phyloP scores from a whole-genome alignment of 2,113 vertebrate genomes.

The Cephalophus harveyi region DNA sequence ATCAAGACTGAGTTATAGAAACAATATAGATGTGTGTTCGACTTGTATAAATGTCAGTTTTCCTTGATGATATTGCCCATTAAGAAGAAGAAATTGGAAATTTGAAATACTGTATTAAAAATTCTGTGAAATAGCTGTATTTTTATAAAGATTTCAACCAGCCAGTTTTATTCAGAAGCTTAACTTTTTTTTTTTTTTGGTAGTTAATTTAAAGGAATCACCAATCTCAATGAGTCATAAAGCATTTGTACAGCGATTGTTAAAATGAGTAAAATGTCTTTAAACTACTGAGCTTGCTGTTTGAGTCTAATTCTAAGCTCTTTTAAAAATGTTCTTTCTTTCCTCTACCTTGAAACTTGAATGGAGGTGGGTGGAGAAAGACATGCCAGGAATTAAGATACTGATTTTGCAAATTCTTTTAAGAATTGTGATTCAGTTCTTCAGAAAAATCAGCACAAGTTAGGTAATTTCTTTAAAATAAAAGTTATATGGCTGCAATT shows the following conservation, averaged over 20 bases:
- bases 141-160: slow-evolving; percentile 20
- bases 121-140: slow-evolving; percentile 6
- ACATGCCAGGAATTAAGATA: slow-evolving; percentile 58
- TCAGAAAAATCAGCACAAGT: slow-evolving; percentile 48
- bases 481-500: slow-evolving; percentile 60
- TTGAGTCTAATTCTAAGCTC: slow-evolving; percentile 59
- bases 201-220: slow-evolving; percentile 39
- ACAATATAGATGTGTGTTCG: slow-evolving; percentile 19
- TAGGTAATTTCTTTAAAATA: slow-evolving; percentile 67
- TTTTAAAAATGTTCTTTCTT: slow-evolving; percentile 62
- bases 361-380: slow-evolving; percentile 67
- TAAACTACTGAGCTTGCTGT: slow-evolving; percentile 53
- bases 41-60: slow-evolving; percentile 6
- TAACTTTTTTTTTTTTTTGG: slow-evolving; percentile 22
- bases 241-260: slow-evolving; percentile 54
- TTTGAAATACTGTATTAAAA: slow-evolving; percentile 10
- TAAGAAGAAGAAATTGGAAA: slow-evolving; percentile 42
- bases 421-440: slow-evolving; percentile 63
- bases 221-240: slow-evolving; percentile 10
- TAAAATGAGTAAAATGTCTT: slow-evolving; percentile 66
- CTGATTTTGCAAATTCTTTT: slow-evolving; percentile 59
- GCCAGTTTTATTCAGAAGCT: slow-evolving; percentile 18
- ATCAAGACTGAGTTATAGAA: slow-evolving; percentile 22
- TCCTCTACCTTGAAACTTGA: slow-evolving; percentile 58
- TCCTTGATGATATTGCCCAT: background rate